These are phyloP conservation scores for Diogma glabrata DNA, from an alignment of 2,888 invertebrate species.

Conservation along the genomic window DNA sequence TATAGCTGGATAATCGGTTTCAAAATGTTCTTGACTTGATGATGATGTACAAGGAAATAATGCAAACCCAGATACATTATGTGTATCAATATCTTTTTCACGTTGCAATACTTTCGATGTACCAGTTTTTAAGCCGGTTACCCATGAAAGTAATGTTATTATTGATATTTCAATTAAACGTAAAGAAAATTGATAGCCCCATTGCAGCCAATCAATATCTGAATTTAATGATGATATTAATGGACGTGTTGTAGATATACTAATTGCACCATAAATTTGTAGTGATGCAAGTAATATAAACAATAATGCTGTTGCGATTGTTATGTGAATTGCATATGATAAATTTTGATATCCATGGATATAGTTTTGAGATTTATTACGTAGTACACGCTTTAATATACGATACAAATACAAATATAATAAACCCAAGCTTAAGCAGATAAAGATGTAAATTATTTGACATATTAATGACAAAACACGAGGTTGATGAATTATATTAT, in stretches of 20 bases:
- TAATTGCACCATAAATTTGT: slow-evolving; percentile 71
- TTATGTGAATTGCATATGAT: slow-evolving; percentile 79
- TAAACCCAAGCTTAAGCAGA: slow-evolving; percentile 71
- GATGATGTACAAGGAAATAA: slow-evolving; percentile 72
- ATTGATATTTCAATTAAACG: slow-evolving; percentile 79
- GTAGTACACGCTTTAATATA: slow-evolving; percentile 59
- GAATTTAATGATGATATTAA: slow-evolving; percentile 31
- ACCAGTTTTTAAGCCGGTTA: slow-evolving; percentile 58
- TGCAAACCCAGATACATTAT: slow-evolving; percentile 62
- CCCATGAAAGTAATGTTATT: slow-evolving; percentile 74
- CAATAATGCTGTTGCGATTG: slow-evolving; percentile 73
- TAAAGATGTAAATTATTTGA: slow-evolving; percentile 74
- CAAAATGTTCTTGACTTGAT: slow-evolving; percentile 74
- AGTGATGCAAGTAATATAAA: slow-evolving; percentile 73
- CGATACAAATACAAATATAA: slow-evolving; percentile 77
- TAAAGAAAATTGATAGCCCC: slow-evolving; percentile 81
- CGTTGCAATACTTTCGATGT: slow-evolving; percentile 48
- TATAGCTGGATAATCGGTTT: slow-evolving; percentile 73
- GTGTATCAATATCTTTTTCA: slow-evolving; percentile 52
- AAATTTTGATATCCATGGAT: slow-evolving; percentile 70
- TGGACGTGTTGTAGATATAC: slow-evolving; percentile 39
- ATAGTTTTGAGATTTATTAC: slow-evolving; percentile 66
- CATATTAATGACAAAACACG: slow-evolving; percentile 62
- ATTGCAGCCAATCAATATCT: slow-evolving; percentile 78
- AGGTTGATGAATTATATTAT: slow-evolving; percentile 30